Base-by-base conservation (phyloP, 1,140 invertebrate species). In the Reticulitermes speratus region DNA sequence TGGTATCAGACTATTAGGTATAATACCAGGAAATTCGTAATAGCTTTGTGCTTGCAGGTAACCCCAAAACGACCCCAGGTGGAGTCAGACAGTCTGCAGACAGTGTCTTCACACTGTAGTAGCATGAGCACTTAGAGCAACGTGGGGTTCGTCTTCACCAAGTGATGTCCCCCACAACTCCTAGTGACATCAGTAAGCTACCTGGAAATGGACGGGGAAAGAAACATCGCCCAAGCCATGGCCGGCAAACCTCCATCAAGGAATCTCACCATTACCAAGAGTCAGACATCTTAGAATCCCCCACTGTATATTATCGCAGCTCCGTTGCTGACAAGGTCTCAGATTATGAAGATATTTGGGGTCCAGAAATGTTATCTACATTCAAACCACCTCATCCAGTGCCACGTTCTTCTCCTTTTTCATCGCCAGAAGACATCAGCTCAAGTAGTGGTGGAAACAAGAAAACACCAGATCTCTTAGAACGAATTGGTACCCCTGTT, bases 341-440 rank as follows among this genome's bases (percentile, higher is more conserved):
- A 87, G 97, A 99, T 91, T 99, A 99, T 90, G 97, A 99, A 91
- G 97, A 98, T 90, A 95, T 98, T 87, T 98, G 97, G 97, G 94
- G 94, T 65, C 95, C 94, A 82, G 94, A 96, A 91, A 86, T 87
- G 2, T 82, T 90, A 45, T 87, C 88, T 1, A 90, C 89, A 1
- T 90, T 90, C 82, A 90, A 90, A 82, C 89, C 89, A 89, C 92
- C 1, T 93, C 93, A 55, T 93, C 92, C 92, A 83, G 93, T 92
- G 16, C 93, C 92, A 88, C 87, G 87, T 25, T 88, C 87, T 5
- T 88, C 87, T 16, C 89, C 89, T 25, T 88, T 88, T 82, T 88
- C 87, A 82, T 88, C 69, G 23, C 87, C 85, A 88, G 89, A 89
- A 32, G 88, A 88, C 23, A 87, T 75, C 52, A 86, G 86, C 59